Evolutionary conservation across 2,888 invertebrate species (phyloP), one percentile per base, ranked within the genome.

Genomic region (Cosmia pyralina): DNA sequence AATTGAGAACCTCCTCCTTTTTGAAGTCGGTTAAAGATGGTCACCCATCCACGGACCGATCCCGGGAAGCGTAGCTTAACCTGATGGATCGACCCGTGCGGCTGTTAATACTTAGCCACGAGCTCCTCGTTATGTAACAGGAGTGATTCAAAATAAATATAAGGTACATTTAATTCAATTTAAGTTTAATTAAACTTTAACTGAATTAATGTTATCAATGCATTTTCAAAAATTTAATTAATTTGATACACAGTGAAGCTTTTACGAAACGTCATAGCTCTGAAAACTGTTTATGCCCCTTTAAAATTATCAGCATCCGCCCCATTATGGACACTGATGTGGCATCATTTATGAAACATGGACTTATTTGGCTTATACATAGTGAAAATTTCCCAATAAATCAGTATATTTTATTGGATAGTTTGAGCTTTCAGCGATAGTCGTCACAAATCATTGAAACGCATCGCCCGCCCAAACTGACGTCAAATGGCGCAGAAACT

Each of bases 401-500:
- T 87, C 86, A 77, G 73, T 85, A 79, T 82, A 86, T 87, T 88
- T 86, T 84, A 86, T 86, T 84, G 82, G 81, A 87, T 87, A 86
- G 88, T 86, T 86, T 77, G 82, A 87, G 86, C 86, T 89, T 87
- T 89, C 87, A 85, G 80, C 84, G 74, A 76, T 82, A 81, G 87
- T 84, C 75, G 74, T 76, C 85, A 90, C 89, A 90, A 89, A 89
- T 90, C 91, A 91, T 90, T 69, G 81, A 77, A 79, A 85, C 88
- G 86, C 87, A 86, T 86, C 85, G 88, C 83, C 81, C 78, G 87
- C 83, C 85, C 82, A 84, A 86, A 84, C 84, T 80, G 86, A 85
- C 85, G 85, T 85, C 87, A 89, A 92, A 92, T 92, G 89, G 90
- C 78, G 88, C 87, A 86, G 86, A 86, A 84, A 86, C 81, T 83